These are phyloP conservation scores for Mylabris phalerata DNA, from an alignment of 1,140 invertebrate species.

Conservation along the genomic window DNA sequence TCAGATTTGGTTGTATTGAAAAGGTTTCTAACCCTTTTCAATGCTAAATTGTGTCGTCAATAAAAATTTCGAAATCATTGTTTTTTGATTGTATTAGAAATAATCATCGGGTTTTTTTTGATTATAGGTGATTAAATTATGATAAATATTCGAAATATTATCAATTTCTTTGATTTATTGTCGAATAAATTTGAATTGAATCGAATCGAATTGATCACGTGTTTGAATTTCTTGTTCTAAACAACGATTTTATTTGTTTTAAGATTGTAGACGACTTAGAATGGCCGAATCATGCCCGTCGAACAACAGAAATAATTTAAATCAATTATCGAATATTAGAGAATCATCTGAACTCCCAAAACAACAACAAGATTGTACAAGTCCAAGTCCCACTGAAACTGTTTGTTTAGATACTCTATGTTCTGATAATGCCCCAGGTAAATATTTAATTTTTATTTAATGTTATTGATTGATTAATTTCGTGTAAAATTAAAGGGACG, in stretches of 20 bases:
- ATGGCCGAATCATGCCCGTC: constrained; percentile 40
- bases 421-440: constrained; percentile 30
- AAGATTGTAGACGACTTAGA: constrained; percentile 30
- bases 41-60: not conserved
- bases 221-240: too few species aligned
- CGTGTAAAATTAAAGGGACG: constrained; percentile 12
- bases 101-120: not conserved
- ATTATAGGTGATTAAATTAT: not conserved
- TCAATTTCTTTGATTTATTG: too few species aligned
- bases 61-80: not conserved
- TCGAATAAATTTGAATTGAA: too few species aligned
- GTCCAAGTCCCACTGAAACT: constrained; percentile 42
- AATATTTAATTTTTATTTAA: not conserved
- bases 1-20: not conserved
- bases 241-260: not conserved
- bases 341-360: constrained; percentile 31
- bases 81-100: not conserved
- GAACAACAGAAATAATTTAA: constrained; percentile 22
- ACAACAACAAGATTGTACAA: constrained; percentile 41
- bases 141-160: too few species aligned
- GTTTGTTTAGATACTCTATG: constrained; percentile 36
- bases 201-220: too few species aligned
- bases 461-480: too few species aligned
- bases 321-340: constrained; percentile 11
- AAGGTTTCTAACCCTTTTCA: not conserved